These are phyloP conservation scores for Macrobrachium nipponense DNA, from an alignment of 1,140 invertebrate species.

Conservation along the genomic window DNA sequence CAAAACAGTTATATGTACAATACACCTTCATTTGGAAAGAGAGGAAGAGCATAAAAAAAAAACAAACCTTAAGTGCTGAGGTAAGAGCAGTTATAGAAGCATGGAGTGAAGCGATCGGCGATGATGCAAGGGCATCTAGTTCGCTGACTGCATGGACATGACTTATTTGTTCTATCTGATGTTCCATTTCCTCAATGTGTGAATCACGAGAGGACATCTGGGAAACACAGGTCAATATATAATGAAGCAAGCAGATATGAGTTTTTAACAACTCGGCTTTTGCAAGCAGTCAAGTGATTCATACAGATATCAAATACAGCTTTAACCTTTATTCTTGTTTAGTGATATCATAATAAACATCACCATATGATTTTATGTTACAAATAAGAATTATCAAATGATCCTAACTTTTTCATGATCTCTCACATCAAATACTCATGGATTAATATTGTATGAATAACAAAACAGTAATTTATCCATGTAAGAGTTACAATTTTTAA, in stretches of 20 bases:
- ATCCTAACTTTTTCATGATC: too few relatives aligned
- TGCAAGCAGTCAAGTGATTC: neutral
- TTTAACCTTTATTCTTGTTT: too few relatives aligned
- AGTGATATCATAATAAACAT: too few relatives aligned
- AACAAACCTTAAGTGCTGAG: slow-evolving; percentile 45
- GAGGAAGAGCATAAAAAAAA: neutral
- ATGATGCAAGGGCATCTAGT: slow-evolving; percentile 52
- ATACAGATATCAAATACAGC: too few relatives aligned
- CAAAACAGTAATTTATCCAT: too few relatives aligned
- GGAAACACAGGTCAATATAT: neutral
- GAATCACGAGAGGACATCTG: slow-evolving; percentile 49
- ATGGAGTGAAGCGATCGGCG: slow-evolving; percentile 47
- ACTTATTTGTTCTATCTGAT: slow-evolving; percentile 58
- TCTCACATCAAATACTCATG: too few relatives aligned
- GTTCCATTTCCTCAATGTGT: slow-evolving; percentile 53
- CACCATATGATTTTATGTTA: too few relatives aligned
- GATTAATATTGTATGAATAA: too few relatives aligned
- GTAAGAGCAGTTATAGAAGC: slow-evolving; percentile 36
- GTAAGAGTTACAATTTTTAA: too few relatives aligned
- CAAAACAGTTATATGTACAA: neutral
- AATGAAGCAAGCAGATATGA: neutral
- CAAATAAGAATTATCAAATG: too few relatives aligned
- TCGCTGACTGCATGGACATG: slow-evolving; percentile 55
- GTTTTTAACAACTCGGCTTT: neutral
- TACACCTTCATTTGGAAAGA: neutral